Base-by-base conservation (phyloP, 2,113 vertebrate genomes). In the Melierax canorus region DNA sequence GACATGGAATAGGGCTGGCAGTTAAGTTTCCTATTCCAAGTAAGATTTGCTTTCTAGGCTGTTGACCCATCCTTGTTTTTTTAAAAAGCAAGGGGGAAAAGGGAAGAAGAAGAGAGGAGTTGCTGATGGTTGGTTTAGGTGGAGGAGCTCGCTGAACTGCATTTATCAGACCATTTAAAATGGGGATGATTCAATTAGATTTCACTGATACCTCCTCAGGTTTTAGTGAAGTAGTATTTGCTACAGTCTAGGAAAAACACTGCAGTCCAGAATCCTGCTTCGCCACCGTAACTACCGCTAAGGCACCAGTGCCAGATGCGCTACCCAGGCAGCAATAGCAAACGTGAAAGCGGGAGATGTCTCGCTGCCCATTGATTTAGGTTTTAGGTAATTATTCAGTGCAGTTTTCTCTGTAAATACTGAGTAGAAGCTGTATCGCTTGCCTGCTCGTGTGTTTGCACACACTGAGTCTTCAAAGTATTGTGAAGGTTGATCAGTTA, bases 281-380 rank as follows among this genome's bases (percentile, higher is more conserved):
- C 39, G 1, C 23, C 8, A 0, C 48, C 0, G 0, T 32, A 45
- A 64, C 34, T 43, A 60, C 58, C 0, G 0, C 41, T 34, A 51
- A 55, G 26, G 53, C 30, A 67, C 15, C 0, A 1, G 34, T 62
- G 34, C 19, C 58, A 59, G 58, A 75, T 30, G 36, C 43, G 36
- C 41, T 62, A 67, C 15, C 15, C 41, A 21, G 3, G 71, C 84
- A 88, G 74, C 29, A 41, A 14, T 4, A 46, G 41, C 30, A 79
- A 85, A 76, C 0, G 0, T 15, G 50, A 82, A 88, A n/a, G 32
- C 55, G 69, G 41, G n/a, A 94, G 45, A 30, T 29, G 26, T 79
- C 55, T 95, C 3, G 0, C 22, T 91, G 21, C 12, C 34, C 15
- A 10, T 30, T 72, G 66, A 73, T 82, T 82, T 53, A 82, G 36